Base-by-base conservation (phyloP, 2,113 vertebrate genomes). In the Cathartes aura region DNA sequence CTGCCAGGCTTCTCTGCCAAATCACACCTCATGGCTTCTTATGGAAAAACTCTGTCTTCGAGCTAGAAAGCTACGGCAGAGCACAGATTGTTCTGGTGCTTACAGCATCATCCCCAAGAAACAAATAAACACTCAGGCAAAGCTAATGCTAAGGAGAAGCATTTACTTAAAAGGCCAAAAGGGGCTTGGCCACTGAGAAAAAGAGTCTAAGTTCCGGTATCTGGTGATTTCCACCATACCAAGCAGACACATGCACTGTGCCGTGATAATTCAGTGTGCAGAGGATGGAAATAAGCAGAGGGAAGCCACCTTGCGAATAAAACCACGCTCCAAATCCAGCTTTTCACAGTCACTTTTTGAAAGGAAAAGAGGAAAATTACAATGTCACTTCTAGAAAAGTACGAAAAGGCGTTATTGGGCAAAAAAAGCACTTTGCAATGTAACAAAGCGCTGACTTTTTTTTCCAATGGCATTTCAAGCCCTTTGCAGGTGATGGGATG, bases 1-100 rank as follows among this genome's bases (percentile, higher is more conserved):
- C 93, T 89, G 73, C 82, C 86, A 96, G 89, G 58, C 64, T 91
- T 26, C 84, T 86, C 70, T 85, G 87, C 50, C 94, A 91, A 93
- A 96, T 82, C 70, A 73, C 80, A 89, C 78, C 70, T 95, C 82
- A 67, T 0, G 1, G 89, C 47, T 92, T 84, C 86, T 79, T 82
- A 79, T 64, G 96, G 45, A 85, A 92, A 95, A 92, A 32, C 50
- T 73, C 62, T 68, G 45, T 70, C 53, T 87, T 89, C 5, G 3
- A 83, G 79, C 89, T 92, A 71, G 82, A 82, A 89, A 90, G 45
- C 82, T 60, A 60, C 7, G 1, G 67, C 72, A 94, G 38, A 78
- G 60, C 83, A 72, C 45, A 90, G 43, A 87, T 76, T 73, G 40
- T 67, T 55, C 76, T 85, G 81, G 48, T 42, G 36, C 52, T 87